phyloP scores from a whole-genome alignment of 1,140 invertebrate genomes.

The Diplogasteroides magnus region DNA sequence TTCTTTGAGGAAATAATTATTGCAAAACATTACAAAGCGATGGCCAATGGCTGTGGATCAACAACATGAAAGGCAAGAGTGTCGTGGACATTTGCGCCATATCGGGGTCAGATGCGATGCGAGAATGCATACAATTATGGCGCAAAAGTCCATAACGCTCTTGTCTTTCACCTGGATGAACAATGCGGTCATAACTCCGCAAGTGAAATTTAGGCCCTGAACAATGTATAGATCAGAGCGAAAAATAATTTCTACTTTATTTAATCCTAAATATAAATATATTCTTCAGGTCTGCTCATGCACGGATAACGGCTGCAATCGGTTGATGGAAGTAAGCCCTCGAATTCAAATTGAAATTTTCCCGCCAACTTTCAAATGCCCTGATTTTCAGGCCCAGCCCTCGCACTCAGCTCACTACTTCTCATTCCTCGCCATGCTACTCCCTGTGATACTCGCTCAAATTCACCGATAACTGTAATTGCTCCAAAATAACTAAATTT shows the following conservation, averaged over 20 bases:
- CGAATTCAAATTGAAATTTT: background rate
- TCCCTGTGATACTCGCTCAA: background rate
- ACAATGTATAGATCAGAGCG: background rate
- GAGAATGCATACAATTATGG: background rate
- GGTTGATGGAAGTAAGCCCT: too few relatives aligned
- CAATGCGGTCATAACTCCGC: background rate
- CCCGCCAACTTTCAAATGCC: background rate
- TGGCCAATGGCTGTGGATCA: too few relatives aligned
- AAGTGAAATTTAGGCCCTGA: background rate
- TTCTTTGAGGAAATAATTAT: too few relatives aligned
- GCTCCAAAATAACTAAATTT: background rate
- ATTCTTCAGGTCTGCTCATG: background rate
- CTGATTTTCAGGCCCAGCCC: background rate
- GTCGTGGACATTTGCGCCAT: too few relatives aligned
- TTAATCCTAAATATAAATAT: too few relatives aligned
- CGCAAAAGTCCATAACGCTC: too few relatives aligned
- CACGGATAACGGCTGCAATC: background rate
- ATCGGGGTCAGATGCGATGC: background rate
- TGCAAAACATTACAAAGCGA: too few relatives aligned
- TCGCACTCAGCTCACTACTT: background rate
- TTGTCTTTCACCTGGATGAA: background rate
- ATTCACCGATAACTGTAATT: background rate
- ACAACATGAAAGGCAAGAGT: too few relatives aligned
- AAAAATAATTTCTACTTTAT: background rate
- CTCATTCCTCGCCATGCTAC: too few relatives aligned